Conservation (phyloP, 2,888 invertebrate species). For the Luperina testacea region DNA sequence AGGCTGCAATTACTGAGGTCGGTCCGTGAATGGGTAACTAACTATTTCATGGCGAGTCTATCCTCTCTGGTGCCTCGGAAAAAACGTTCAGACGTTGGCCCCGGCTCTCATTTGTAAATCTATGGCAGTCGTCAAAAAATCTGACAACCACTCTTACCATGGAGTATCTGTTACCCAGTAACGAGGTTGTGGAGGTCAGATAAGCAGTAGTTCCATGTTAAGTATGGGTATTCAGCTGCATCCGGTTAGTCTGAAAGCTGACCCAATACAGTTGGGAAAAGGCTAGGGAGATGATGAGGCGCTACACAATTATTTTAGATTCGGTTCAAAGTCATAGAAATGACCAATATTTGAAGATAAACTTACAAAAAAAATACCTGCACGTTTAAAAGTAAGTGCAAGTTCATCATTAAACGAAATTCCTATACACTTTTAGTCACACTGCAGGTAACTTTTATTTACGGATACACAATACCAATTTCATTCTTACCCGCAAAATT, state of each 20-base stretch:
- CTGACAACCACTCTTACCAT: neutral
- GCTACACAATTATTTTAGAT: neutral
- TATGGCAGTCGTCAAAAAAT: neutral
- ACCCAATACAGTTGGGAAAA: neutral
- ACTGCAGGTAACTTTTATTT: conserved; percentile 38
- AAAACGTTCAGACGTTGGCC: neutral
- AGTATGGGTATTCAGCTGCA: neutral
- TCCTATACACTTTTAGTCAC: conserved; percentile 27
- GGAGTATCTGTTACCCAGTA: neutral
- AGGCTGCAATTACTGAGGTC: neutral
- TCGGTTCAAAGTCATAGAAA: neutral
- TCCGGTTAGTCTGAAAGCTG: neutral
- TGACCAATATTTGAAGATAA: neutral
- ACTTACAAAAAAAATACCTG: neutral
- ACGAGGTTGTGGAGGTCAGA: neutral
- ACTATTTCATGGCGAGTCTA: neutral
- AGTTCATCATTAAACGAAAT: conserved; percentile 20
- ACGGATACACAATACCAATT: conserved; percentile 30
- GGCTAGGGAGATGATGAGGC: neutral
- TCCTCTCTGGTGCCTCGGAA: neutral
- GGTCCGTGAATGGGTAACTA: neutral
- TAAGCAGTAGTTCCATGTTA: no score
- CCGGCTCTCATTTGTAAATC: neutral
- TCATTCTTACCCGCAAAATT: conserved; percentile 51
- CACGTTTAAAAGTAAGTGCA: conserved; percentile 14